Evolutionary conservation across 2,113 vertebrate species (phyloP).

Genomic region (Smithornis capensis): DNA sequence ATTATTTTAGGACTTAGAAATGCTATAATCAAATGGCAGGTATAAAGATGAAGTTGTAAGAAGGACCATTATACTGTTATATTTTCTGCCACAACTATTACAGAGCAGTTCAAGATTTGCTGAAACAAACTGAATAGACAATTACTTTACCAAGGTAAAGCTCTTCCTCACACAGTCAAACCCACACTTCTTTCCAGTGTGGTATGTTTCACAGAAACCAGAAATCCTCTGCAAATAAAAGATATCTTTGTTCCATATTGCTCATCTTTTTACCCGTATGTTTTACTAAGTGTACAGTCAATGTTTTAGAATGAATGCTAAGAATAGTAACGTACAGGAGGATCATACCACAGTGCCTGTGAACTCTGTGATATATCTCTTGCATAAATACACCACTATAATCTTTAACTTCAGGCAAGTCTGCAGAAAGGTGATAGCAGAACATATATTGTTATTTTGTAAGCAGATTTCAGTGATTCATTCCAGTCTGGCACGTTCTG

Average conservation of each 20-base stretch:
- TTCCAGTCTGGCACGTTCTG: background rate
- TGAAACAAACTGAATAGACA: background rate
- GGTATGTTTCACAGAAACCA: background rate
- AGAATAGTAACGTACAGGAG: background rate
- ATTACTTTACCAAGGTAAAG: background rate
- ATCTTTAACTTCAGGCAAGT: background rate
- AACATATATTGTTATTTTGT: background rate
- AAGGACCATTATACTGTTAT: background rate
- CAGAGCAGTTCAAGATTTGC: background rate
- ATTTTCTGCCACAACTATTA: background rate
- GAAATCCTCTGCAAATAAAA: background rate
- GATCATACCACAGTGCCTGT: background rate
- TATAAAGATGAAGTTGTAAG: background rate
- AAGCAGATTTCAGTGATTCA: background rate
- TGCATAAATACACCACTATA: background rate
- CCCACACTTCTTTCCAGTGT: background rate
- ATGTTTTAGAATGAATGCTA: background rate
- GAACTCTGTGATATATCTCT: background rate
- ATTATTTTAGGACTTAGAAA: background rate
- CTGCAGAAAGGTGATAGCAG: background rate
- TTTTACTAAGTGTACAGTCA: background rate
- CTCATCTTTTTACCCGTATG: background rate
- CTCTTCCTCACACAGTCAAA: background rate
- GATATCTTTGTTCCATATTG: background rate
- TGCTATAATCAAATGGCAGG: background rate